Evolutionary conservation across 2,888 invertebrate genomes (phyloP).

Genomic region (Eucriotettix oculatus): DNA sequence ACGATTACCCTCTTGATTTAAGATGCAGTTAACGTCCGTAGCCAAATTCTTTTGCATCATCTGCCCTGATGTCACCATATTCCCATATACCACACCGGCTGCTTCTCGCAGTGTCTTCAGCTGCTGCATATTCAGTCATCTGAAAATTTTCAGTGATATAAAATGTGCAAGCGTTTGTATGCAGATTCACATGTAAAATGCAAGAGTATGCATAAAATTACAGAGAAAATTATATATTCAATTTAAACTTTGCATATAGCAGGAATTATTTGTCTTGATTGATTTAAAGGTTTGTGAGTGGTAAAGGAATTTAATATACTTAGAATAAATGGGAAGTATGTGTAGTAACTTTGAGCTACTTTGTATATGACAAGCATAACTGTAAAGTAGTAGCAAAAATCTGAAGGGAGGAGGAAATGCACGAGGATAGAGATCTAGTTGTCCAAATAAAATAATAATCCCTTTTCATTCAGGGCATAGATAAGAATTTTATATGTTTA

Average conservation of each 20-base stretch:
- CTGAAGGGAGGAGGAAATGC: too few species aligned
- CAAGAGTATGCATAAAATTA: neutral
- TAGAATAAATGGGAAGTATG: too few species aligned
- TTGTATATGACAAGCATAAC: too few species aligned
- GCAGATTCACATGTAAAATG: neutral
- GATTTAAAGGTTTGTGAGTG: too few species aligned
- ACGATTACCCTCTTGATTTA: neutral
- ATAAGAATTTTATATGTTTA: too few species aligned
- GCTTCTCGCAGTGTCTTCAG: conserved; percentile 74
- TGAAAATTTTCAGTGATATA: conserved; percentile 23
- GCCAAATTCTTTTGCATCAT: conserved; percentile 66
- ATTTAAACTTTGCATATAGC: neutral
- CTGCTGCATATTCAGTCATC: conserved; percentile 63
- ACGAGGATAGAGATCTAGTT: too few species aligned
- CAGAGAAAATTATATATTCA: conserved; percentile 4
- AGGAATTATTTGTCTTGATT: neutral
- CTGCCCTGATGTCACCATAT: conserved; percentile 96
- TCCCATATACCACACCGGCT: conserved; percentile 86
- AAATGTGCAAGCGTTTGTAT: conserved; percentile 1
- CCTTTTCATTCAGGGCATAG: too few species aligned
- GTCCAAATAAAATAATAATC: too few species aligned
- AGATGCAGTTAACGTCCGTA: conserved; percentile 17
- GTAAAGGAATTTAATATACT: too few species aligned
- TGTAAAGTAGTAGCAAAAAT: too few species aligned
- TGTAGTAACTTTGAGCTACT: too few species aligned